Evolutionary conservation across 2,113 vertebrate species (phyloP).

Genomic region (Alethe diademata): DNA sequence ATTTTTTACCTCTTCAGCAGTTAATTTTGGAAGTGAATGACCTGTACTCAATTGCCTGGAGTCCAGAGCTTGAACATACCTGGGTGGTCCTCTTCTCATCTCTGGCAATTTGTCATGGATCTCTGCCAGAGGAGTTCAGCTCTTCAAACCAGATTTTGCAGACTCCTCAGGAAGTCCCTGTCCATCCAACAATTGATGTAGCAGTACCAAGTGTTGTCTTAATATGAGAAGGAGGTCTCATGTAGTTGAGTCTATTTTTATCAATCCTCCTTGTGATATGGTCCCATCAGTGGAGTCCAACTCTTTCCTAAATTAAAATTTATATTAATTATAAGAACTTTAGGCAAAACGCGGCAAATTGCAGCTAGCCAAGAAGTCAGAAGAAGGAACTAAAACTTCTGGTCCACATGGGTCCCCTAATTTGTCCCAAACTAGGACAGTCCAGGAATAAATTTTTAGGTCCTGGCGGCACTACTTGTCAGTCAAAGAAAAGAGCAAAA

Average conservation of each 20-base stretch:
- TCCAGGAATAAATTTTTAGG: neutral
- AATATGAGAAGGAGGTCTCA: neutral
- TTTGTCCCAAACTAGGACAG: too few relatives aligned
- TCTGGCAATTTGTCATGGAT: neutral
- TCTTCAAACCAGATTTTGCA: neutral
- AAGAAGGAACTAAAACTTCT: neutral
- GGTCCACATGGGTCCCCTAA: too few relatives aligned
- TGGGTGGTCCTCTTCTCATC: neutral
- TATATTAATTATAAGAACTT: neutral
- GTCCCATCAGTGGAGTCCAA: neutral
- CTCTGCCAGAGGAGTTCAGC: neutral
- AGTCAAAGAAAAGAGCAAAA: neutral
- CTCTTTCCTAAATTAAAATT: neutral
- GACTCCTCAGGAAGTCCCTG: neutral
- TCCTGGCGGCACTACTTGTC: neutral
- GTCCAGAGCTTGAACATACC: neutral
- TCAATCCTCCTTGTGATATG: neutral
- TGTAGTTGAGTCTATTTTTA: neutral
- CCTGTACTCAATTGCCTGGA: neutral
- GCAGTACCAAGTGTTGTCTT: neutral
- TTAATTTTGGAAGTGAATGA: neutral
- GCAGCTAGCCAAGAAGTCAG: neutral
- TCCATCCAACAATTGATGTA: neutral
- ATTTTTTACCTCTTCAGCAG: neutral
- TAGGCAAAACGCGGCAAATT: neutral